These are phyloP conservation scores for Cheiracanthium punctorium DNA, from an alignment of 2,888 invertebrate genomes.

Conservation along the genomic window DNA sequence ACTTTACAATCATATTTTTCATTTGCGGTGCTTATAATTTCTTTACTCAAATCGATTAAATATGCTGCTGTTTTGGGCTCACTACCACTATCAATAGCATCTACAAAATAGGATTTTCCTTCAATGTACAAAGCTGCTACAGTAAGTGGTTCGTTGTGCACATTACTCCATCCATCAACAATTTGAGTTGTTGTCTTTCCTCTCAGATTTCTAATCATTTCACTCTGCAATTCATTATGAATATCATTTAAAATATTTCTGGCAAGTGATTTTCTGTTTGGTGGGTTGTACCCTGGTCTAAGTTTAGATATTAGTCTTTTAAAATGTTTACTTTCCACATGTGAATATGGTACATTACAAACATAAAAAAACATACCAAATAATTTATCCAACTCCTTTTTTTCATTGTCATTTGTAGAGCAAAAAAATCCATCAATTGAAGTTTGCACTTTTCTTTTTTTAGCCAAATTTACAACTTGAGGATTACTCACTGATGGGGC, in stretches of 20 bases:
- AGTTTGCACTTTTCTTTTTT: not conserved
- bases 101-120: not conserved
- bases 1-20: not conserved
- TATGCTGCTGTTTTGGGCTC: not conserved
- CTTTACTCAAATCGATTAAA: not conserved
- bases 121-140: not conserved
- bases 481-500: not conserved
- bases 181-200: not conserved
- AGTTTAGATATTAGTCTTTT: not conserved
- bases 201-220: not conserved
- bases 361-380: not conserved
- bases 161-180: conserved; percentile 14
- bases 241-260: conserved; percentile 1
- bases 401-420: not conserved
- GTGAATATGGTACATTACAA: conserved; percentile 3
- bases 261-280: conserved; percentile 8
- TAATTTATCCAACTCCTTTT: not conserved
- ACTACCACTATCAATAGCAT: not conserved
- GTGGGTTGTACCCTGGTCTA: not conserved
- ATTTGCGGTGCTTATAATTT: conserved; percentile 3
- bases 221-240: not conserved
- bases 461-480: not conserved
- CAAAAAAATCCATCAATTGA: not conserved
- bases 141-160: conserved; percentile 16
- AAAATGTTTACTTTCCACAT: not conserved